Evolutionary conservation across 2,113 vertebrate species (phyloP).

Genomic region (Fregata magnificens): DNA sequence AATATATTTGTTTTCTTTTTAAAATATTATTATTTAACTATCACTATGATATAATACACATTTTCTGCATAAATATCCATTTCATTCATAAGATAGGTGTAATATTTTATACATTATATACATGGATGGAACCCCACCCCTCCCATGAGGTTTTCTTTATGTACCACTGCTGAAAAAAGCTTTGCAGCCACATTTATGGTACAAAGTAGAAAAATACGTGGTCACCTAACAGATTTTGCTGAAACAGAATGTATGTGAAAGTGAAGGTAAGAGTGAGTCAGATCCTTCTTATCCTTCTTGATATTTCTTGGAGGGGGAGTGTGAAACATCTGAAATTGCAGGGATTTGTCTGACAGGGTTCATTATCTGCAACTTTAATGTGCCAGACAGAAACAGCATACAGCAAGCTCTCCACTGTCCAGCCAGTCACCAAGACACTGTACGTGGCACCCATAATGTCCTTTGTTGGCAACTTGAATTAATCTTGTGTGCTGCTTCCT

Average conservation of each 20-base stretch:
- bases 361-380: neutral
- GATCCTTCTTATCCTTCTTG: neutral
- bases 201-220: neutral
- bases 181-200: neutral
- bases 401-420: neutral
- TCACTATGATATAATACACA: neutral
- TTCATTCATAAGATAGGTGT: neutral
- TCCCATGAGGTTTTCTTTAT: neutral
- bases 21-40: neutral
- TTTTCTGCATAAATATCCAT: neutral
- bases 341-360: neutral
- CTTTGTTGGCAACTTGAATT: neutral
- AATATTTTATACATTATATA: neutral
- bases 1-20: neutral
- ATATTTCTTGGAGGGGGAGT: neutral
- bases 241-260: neutral
- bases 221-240: neutral
- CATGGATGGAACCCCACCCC: neutral
- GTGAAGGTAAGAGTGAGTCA: neutral
- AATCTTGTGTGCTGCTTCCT: neutral
- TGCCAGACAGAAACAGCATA: neutral
- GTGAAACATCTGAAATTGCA: neutral
- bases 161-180: neutral
- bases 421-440: neutral
- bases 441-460: neutral